These are phyloP conservation scores for Burhinus bistriatus DNA, from an alignment of 2,113 vertebrate genomes.

Conservation along the genomic window DNA sequence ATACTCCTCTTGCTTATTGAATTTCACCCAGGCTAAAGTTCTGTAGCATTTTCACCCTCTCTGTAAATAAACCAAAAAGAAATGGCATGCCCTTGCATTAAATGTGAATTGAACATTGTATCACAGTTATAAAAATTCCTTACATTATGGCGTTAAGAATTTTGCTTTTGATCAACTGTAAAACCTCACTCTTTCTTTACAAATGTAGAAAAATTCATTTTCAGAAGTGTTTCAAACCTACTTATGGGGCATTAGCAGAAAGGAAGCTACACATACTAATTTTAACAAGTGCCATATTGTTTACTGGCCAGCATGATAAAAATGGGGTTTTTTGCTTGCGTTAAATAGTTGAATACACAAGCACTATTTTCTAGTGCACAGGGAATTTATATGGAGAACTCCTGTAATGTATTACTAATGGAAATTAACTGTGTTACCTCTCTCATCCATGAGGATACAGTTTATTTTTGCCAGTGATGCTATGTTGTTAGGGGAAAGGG, in stretches of 20 bases:
- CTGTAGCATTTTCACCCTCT: not conserved
- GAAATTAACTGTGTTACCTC: not conserved
- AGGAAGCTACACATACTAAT: not conserved
- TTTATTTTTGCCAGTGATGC: conserved; percentile 10
- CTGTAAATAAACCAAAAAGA: conserved; percentile 48
- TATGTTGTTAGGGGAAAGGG: not conserved
- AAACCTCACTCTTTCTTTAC: conserved; percentile 9
- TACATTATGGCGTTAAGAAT: not conserved
- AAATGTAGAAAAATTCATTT: not conserved
- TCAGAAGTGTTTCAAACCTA: not conserved
- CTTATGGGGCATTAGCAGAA: conserved; percentile 40
- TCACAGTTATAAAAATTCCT: not conserved
- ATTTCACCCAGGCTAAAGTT: conserved; percentile 16
- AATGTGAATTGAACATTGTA: not conserved
- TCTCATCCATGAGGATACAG: not conserved
- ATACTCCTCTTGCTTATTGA: not conserved
- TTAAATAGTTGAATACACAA: conserved; percentile 24
- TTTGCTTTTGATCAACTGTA: conserved; percentile 9
- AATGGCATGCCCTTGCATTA: conserved; percentile 40
- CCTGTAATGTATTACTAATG: not conserved
- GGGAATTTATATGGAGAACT: conserved; percentile 49
- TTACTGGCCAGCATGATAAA: conserved; percentile 48
- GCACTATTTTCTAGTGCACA: conserved; percentile 29
- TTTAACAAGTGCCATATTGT: conserved; percentile 51
- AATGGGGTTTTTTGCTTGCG: not conserved